Percentiles rank a stretch among this genome's conserved stretches.
These are phyloP conservation scores for Calcarius lapponicus DNA, from an alignment of 2,797 vertebrate species.

Conservation along the genomic window DNA sequence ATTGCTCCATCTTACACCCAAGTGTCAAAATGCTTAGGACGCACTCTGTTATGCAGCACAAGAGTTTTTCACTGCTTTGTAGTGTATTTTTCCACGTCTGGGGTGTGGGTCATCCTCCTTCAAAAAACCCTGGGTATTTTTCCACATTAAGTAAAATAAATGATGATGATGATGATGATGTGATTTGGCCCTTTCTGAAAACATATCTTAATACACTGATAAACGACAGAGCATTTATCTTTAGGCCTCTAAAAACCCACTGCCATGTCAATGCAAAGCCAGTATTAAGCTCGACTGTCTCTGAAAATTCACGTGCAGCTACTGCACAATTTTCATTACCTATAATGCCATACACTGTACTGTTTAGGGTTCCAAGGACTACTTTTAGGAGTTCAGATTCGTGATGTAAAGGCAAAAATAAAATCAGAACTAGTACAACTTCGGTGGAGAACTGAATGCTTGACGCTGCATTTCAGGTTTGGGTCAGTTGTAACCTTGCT, in stretches of 20 bases:
- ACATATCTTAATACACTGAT: accelerated
- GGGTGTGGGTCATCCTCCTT: accelerated
- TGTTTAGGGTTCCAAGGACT: accelerated
- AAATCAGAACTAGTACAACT: not conserved
- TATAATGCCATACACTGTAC: accelerated
- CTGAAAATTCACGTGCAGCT: accelerated
- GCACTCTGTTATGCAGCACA: not conserved
- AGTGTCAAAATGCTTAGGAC: not conserved
- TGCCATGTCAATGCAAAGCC: accelerated
- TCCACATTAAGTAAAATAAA: not conserved
- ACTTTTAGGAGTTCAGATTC: not conserved
- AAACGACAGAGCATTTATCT: not conserved
- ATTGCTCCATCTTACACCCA: accelerated
- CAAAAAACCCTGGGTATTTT: not conserved
- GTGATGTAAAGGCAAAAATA: not conserved
- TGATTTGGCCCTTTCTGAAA: not conserved
- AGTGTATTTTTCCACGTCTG: accelerated
- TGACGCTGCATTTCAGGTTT: accelerated
- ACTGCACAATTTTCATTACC: accelerated
- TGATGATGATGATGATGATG: accelerated
- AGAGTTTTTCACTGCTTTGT: not conserved
- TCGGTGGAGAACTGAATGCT: accelerated
- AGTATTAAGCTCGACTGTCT: accelerated
- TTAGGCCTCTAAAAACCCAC: not conserved
- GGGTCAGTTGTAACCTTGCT: accelerated